Conservation (phyloP, 64 coral and sea anemone species). For the Pocillopora damicornis region DNA sequence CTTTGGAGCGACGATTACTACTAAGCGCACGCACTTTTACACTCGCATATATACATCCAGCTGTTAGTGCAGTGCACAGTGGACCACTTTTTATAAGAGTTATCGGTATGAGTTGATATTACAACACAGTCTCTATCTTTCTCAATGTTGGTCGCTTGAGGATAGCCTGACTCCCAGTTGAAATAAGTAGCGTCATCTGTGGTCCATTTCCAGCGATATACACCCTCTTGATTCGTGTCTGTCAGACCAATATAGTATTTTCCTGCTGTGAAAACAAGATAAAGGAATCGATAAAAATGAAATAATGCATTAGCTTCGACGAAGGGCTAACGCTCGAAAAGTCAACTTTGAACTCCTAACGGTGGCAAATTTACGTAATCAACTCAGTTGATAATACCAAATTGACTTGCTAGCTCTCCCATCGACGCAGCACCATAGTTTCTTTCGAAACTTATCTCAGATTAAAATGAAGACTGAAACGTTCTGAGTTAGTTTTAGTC, state of each 20-base stretch:
- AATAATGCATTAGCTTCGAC: neutral
- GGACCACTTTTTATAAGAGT: neutral
- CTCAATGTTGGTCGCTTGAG: neutral
- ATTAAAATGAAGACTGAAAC: too few species aligned
- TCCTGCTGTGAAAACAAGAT: neutral
- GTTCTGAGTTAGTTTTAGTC: too few species aligned
- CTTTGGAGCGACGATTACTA: neutral
- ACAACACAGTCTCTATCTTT: neutral
- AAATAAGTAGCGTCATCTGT: neutral
- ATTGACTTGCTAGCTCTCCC: too few species aligned
- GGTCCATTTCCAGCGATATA: neutral
- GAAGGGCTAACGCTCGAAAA: too few species aligned
- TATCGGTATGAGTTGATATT: neutral
- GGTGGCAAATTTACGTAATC: too few species aligned
- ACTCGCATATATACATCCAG: neutral
- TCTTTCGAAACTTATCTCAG: too few species aligned
- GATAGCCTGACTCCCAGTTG: neutral
- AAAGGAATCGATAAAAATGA: neutral
- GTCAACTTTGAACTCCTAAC: too few species aligned
- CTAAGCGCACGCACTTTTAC: neutral
- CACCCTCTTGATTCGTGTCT: neutral
- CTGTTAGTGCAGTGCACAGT: neutral
- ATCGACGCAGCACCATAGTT: too few species aligned
- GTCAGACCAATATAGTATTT: constrained; percentile 2
- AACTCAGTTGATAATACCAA: too few species aligned